Percentiles rank a stretch among this genome's conserved stretches.
Conservation (phyloP, 2,797 vertebrate genomes). For the Paguma larvata region DNA sequence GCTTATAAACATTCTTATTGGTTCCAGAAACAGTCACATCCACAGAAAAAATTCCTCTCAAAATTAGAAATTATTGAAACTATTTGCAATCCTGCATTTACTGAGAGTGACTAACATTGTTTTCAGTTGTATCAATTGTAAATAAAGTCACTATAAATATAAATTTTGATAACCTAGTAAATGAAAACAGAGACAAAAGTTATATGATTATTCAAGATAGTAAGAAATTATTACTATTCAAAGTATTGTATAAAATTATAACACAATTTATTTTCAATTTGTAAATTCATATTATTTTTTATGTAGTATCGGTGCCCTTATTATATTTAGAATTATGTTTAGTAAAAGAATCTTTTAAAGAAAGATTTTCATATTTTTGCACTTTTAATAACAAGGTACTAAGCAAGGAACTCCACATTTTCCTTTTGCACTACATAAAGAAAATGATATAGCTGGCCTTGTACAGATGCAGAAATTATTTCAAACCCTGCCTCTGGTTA, state of each 20-base stretch:
- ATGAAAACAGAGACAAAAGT: background rate
- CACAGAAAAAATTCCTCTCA: background rate
- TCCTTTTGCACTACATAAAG: background rate
- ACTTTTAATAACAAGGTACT: background rate
- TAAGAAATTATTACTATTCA: background rate
- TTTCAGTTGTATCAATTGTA: background rate
- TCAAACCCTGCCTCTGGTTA: background rate
- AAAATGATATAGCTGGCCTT: background rate
- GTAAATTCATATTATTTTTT: conserved; percentile 7
- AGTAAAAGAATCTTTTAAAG: background rate
- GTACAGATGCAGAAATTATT: background rate
- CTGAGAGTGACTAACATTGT: background rate
- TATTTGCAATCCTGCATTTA: background rate
- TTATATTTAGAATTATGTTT: background rate
- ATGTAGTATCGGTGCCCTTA: background rate
- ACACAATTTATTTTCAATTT: background rate
- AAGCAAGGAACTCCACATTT: background rate
- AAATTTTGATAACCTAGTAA: background rate
- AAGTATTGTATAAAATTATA: background rate
- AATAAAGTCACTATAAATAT: background rate
- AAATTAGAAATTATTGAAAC: background rate
- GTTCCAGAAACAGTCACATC: background rate
- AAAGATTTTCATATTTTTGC: background rate
- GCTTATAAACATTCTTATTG: background rate
- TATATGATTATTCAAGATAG: background rate